Evolutionary conservation across 2,113 vertebrate genomes (phyloP), one percentile per base, ranked within the genome.

Genomic region (Eptesicus fuscus): DNA sequence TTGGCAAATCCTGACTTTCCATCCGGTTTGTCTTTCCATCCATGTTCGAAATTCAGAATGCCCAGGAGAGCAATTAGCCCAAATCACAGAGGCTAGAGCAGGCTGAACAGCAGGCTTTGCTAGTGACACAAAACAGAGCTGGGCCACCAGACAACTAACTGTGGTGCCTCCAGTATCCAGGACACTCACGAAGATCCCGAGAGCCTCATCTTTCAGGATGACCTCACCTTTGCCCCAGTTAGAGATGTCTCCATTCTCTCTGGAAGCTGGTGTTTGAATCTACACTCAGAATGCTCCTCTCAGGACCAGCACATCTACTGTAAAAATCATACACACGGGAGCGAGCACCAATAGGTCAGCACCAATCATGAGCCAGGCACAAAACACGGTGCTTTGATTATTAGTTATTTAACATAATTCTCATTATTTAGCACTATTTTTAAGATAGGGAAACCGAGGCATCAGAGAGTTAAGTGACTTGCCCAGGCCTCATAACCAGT

Each of bases 1-100:
- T 70, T 83, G 90, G 67, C 6, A 5, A 86, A 90, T 92, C 61
- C 37, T 2, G 5, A 70, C 77, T 96, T 94, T 91, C 82, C 11
- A 13, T 88, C 70, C 18, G 70, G 74, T 94, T 88, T 90, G 73
- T 96, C 86, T 94, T 93, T 87, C 88, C 51, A 84, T 79, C 71
- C 16, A 16, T 25, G 69, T 97, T 82, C 10, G 1, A 96, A 88
- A 93, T 96, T 69, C 71, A 95, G 71, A 93, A 90, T 71, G 42
- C 71, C 56, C 84, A 88, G 82, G 94, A 87, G 71, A 93, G 79
- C 70, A 71, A 84, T 28, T 63, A 88, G 87, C 61, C 56, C 92
- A 47, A 63, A 70, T 13, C n/a, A 25, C 25, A 4, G 70, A n/a
- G 79, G 40, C 92, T 32, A 17, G 79, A 47, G n/a, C 42, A 35